Conservation (phyloP, 2,113 vertebrate species). For the Acrocephalus kingi region DNA sequence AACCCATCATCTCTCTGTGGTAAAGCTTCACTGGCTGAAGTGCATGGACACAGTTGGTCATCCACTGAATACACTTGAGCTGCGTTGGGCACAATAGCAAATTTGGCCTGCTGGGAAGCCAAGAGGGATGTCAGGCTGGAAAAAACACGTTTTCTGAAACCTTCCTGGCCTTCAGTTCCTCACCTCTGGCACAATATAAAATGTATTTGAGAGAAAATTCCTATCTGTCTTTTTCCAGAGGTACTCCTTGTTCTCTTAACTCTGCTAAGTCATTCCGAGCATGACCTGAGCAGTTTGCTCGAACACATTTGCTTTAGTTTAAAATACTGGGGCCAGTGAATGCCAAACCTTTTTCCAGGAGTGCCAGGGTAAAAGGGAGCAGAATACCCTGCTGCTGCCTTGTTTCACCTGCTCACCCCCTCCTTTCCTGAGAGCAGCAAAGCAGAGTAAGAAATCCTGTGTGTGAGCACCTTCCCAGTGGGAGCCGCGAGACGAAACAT, state of each 20-base stretch:
- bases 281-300: neutral
- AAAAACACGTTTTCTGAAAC: neutral
- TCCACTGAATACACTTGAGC: neutral
- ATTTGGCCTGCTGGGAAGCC: neutral
- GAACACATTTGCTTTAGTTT: neutral
- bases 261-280: neutral
- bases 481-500: rapidly evolving
- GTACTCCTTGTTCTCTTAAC: neutral
- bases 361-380: neutral
- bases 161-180: neutral
- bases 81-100: neutral
- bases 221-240: neutral
- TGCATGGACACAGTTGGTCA: neutral
- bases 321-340: neutral
- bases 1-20: neutral
- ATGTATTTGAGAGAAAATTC: neutral
- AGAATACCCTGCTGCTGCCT: neutral
- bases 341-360: neutral
- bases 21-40: neutral
- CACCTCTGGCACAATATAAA: neutral
- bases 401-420: neutral
- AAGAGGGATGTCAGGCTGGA: neutral
- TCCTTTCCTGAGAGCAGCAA: neutral
- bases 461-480: neutral
- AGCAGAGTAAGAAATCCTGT: neutral